These are phyloP conservation scores for Wiebesia pumilae DNA, from an alignment of 1,140 invertebrate genomes.

Conservation along the genomic window DNA sequence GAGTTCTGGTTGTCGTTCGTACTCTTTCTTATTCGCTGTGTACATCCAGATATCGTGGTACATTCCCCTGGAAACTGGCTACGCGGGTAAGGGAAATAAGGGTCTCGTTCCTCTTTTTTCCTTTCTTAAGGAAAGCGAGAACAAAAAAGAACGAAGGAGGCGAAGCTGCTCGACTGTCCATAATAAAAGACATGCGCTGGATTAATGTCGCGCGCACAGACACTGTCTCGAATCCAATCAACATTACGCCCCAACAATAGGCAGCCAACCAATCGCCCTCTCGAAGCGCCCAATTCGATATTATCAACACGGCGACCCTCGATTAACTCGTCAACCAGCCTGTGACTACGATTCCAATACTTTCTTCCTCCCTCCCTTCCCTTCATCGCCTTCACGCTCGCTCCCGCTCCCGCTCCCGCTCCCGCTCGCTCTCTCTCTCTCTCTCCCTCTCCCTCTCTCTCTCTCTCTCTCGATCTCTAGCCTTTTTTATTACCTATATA, in stretches of 20 bases:
- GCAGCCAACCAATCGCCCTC: constrained; percentile 51
- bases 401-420: not conserved
- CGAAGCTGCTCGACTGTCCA: not conserved
- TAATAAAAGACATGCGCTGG: constrained; percentile 53
- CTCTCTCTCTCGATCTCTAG: not conserved
- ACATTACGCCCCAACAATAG: constrained; percentile 53
- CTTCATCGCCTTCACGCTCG: too few species aligned
- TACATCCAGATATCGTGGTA: constrained; percentile 12
- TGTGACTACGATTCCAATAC: constrained; percentile 1
- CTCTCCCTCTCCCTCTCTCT: not conserved
- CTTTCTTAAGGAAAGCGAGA: not conserved
- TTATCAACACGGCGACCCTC: constrained; percentile 52
- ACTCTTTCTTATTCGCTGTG: not conserved
- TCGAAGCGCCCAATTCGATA: constrained; percentile 41
- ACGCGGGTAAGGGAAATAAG: constrained; percentile 10
- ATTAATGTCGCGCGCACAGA: constrained; percentile 47
- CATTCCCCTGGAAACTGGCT: constrained; percentile 24
- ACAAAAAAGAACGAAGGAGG: constrained; percentile 15
- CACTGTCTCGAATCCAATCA: constrained; percentile 53
- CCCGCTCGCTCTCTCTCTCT: not conserved
- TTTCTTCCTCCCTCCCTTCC: constrained; percentile 1
- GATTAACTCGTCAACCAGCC: constrained; percentile 53
- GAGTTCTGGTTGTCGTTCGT: not conserved
- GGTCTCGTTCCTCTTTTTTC: not conserved
- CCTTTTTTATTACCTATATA: not conserved